Percentiles rank a stretch among this genome's conserved stretches.
These are phyloP conservation scores for Nannoperca obscura DNA, from an alignment of 2,797 vertebrate species.

Conservation along the genomic window DNA sequence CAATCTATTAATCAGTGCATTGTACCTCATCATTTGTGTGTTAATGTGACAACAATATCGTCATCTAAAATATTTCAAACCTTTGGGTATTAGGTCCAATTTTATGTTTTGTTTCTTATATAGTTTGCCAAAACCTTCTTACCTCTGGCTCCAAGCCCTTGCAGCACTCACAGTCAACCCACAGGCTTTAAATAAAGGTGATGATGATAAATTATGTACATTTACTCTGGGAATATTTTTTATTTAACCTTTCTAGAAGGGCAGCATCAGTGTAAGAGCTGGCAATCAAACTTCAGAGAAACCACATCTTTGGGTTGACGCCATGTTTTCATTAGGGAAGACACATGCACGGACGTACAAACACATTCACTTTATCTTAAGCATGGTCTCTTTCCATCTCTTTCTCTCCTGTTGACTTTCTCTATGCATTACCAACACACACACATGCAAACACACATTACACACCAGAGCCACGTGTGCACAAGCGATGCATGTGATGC, in stretches of 20 bases:
- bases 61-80: conserved; percentile 27
- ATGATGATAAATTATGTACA: conserved; percentile 62
- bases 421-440: background rate
- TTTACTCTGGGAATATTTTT: conserved; percentile 46
- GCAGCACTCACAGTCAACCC: conserved; percentile 37
- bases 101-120: conserved; percentile 17
- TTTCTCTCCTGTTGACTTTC: conserved; percentile 12
- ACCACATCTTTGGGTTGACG: conserved; percentile 39
- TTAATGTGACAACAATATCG: conserved; percentile 27
- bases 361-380: conserved; percentile 9
- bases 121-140: conserved; percentile 9
- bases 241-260: conserved; percentile 47
- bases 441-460: background rate
- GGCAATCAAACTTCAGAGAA: conserved; percentile 58
- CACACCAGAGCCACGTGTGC: conserved; percentile 1
- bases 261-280: conserved; percentile 28
- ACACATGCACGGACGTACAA: background rate
- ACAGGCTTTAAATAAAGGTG: conserved; percentile 43
- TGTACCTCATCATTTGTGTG: conserved; percentile 15
- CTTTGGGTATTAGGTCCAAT: background rate
- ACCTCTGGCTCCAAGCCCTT: conserved; percentile 30
- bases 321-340: conserved; percentile 53
- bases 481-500: conserved; percentile 25
- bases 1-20: conserved; percentile 15
- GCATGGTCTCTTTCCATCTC: conserved; percentile 7